Evolutionary conservation across 2,113 vertebrate species (phyloP).

Genomic region (Colinus virginianus): DNA sequence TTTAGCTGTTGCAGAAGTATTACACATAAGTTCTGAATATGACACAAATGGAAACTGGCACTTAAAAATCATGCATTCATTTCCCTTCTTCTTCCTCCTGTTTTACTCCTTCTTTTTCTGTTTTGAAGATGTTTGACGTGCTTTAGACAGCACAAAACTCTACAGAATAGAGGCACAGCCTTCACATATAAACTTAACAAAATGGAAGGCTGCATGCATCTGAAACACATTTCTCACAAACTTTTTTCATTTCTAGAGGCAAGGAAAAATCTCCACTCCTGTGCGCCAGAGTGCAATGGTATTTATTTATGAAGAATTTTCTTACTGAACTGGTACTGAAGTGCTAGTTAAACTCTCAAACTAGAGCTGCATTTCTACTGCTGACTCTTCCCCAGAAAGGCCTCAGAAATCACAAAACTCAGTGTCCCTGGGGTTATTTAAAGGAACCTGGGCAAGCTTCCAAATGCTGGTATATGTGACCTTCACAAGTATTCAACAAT

Average conservation of each 20-base stretch:
- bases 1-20: neutral
- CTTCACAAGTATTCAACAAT: slow-evolving; percentile 51
- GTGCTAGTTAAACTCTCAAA: neutral
- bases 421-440: slow-evolving; percentile 37
- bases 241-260: neutral
- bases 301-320: neutral
- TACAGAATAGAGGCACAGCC: neutral
- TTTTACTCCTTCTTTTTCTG: neutral
- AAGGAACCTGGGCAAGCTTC: slow-evolving; percentile 62
- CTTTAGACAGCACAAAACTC: neutral
- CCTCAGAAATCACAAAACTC: slow-evolving; percentile 9
- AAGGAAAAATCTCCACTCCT: neutral
- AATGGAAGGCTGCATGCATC: neutral
- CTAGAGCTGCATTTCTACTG: neutral
- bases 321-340: neutral
- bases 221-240: slow-evolving; percentile 20
- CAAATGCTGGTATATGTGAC: slow-evolving; percentile 56
- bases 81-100: neutral
- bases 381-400: neutral
- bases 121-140: neutral
- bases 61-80: neutral
- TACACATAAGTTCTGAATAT: neutral
- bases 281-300: neutral
- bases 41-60: neutral
- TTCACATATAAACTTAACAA: slow-evolving; percentile 10